phyloP scores from a whole-genome alignment of 2,797 vertebrate genomes.

The Eulemur mongoz region DNA sequence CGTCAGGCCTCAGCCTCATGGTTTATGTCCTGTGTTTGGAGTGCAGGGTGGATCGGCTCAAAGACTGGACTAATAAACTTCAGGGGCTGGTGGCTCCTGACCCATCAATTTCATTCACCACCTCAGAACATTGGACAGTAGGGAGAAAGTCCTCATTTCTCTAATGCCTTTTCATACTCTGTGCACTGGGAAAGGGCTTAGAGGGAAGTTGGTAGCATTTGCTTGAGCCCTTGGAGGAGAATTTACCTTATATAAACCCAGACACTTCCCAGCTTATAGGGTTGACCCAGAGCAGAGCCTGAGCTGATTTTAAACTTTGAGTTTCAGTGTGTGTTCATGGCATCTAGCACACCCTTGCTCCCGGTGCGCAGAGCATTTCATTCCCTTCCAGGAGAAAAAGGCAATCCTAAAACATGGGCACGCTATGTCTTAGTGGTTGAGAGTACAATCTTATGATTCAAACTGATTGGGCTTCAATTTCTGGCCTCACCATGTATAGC shows the following conservation, averaged over 20 bases:
- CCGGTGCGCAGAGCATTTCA: background rate
- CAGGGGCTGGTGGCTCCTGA: background rate
- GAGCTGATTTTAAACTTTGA: background rate
- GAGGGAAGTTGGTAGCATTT: background rate
- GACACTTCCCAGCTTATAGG: background rate
- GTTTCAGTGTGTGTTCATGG: background rate
- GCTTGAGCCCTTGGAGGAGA: background rate
- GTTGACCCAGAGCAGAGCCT: background rate
- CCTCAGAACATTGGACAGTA: background rate
- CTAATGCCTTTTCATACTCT: background rate
- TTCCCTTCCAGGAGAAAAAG: background rate
- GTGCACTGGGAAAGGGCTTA: background rate
- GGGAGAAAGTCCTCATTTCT: background rate
- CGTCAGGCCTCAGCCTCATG: background rate
- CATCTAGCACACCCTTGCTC: background rate
- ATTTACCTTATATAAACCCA: background rate
- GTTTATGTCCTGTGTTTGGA: background rate
- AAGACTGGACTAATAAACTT: background rate
- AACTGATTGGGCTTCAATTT: background rate
- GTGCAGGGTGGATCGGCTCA: background rate
- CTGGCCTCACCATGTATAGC: background rate
- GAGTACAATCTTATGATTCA: background rate
- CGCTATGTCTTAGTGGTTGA: background rate
- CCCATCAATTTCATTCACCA: background rate
- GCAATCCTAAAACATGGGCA: background rate